Conservation (phyloP, 2,113 vertebrate genomes). For the Onychostoma macrolepis region DNA sequence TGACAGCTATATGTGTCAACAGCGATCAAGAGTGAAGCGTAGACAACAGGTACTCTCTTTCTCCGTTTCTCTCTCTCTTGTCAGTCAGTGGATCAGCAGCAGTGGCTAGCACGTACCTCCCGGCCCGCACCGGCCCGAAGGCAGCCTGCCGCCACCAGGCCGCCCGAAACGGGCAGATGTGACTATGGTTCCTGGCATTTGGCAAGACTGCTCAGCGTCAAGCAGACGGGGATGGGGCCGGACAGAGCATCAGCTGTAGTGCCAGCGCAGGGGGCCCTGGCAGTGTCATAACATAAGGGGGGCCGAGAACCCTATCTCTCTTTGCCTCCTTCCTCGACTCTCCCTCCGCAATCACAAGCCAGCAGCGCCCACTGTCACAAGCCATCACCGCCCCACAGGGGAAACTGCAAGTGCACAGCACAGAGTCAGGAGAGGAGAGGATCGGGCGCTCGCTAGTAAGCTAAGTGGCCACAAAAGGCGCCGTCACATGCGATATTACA, state of each 20-base stretch:
- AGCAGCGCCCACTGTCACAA: slow-evolving; percentile 62
- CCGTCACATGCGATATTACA: slow-evolving; percentile 33
- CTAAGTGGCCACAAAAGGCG: slow-evolving; percentile 46
- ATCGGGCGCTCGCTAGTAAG: slow-evolving; percentile 23
- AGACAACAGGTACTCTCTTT: slow-evolving; percentile 76
- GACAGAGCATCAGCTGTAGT: slow-evolving; percentile 90
- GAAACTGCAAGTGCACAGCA: slow-evolving; percentile 69
- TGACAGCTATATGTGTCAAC: slow-evolving; percentile 81
- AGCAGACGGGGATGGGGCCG: slow-evolving; percentile 79
- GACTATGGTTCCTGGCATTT: slow-evolving; percentile 87
- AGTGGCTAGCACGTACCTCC: slow-evolving; percentile 72
- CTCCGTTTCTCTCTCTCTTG: slow-evolving; percentile 21
- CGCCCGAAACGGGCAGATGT: slow-evolving; percentile 84
- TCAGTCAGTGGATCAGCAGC: slow-evolving; percentile 61
- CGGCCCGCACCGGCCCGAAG: slow-evolving; percentile 67
- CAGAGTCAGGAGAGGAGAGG: slow-evolving; percentile 21
- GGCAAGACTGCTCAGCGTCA: slow-evolving; percentile 88
- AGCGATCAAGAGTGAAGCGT: slow-evolving; percentile 73
- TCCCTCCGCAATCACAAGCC: slow-evolving; percentile 61
- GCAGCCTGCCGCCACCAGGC: slow-evolving; percentile 81
- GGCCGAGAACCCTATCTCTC: slow-evolving; percentile 43
- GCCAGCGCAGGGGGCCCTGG: slow-evolving; percentile 69
- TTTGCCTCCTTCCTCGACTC: slow-evolving; percentile 22
- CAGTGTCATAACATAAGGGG: slow-evolving; percentile 74
- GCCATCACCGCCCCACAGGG: slow-evolving; percentile 56